Evolutionary conservation across 1,140 invertebrate genomes (phyloP).

Genomic region (Ooceraea biroi): DNA sequence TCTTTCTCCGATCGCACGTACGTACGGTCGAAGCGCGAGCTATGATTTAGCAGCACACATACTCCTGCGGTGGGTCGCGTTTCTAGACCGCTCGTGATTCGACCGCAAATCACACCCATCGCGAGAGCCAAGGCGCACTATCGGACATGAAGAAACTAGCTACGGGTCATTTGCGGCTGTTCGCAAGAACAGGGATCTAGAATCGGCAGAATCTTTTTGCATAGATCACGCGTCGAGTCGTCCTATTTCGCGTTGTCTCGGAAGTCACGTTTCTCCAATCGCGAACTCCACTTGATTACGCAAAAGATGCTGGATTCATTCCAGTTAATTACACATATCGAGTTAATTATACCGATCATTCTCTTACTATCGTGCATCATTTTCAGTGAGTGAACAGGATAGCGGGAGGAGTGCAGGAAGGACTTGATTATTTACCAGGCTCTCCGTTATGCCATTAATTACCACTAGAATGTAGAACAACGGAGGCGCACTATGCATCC

Average conservation of each 20-base stretch:
- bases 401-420: conserved; percentile 2
- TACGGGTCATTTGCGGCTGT: background rate
- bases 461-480: conserved; percentile 26
- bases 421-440: conserved; percentile 26
- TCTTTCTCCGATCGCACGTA: background rate
- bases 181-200: conserved; percentile 1
- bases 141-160: background rate
- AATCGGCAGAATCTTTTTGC: background rate
- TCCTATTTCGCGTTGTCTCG: background rate
- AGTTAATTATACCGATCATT: background rate
- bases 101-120: conserved; percentile 56
- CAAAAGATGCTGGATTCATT: conserved; percentile 29
- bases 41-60: conserved; percentile 55
- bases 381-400: background rate
- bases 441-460: conserved; percentile 35
- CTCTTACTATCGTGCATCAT: background rate
- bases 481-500: conserved; percentile 1
- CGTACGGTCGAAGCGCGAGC: conserved; percentile 38
- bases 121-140: conserved; percentile 17
- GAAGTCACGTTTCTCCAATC: background rate
- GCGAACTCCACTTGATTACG: too few species aligned
- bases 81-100: conserved; percentile 49
- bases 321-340: conserved; percentile 41
- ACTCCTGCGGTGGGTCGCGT: conserved; percentile 29
- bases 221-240: background rate